Evolutionary conservation across 2,797 vertebrate species (phyloP), one percentile per base, ranked within the genome.

Genomic region (Fundulus diaphanus): DNA sequence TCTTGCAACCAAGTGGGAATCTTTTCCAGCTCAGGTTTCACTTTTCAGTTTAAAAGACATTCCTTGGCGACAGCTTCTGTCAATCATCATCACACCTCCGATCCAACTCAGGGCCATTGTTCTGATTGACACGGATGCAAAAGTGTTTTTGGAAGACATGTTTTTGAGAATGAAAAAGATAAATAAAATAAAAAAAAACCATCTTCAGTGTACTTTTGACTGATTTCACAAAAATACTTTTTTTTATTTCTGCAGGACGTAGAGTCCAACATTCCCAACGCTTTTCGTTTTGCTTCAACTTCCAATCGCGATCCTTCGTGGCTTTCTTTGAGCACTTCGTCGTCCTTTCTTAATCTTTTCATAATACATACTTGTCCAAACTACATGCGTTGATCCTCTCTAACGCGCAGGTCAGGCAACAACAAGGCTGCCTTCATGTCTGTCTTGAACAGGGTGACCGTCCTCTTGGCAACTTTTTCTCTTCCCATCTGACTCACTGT

Each of bases 91-190:
- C 72, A 74, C 73, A 42, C 51, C 8, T 51, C 75, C 37, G n/a
- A 73, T 75, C 81, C 71, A 61, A 76, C 72, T 84, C 80, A 87
- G 84, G 84, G 72, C 51, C 85, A 83, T 67, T 70, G 24, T 72
- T 85, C 72, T 82, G 85, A 90, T 82, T 88, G 84, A 88, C 37
- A 66, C 27, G 57, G 79, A 61, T 59, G 82, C 79, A 85, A 81
- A 73, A 81, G 59, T 75, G 71, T 67, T 74, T 80, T 42, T 89
- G 92, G 92, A 92, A 93, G 92, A 93, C 90, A 66, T 84, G 31
- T 78, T 84, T 48, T 86, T 27, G 72, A 59, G 59, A 49, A 46
- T 51, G 24, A 33, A 54, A 66, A 81, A 70, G 76, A 68, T 16
- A 48, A 74, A 77, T 40, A 56, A 75, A 33, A 12, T 7, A 69